Evolutionary conservation across 2,888 invertebrate genomes (phyloP), one percentile per base, ranked within the genome.

Genomic region (Gibbula magus): DNA sequence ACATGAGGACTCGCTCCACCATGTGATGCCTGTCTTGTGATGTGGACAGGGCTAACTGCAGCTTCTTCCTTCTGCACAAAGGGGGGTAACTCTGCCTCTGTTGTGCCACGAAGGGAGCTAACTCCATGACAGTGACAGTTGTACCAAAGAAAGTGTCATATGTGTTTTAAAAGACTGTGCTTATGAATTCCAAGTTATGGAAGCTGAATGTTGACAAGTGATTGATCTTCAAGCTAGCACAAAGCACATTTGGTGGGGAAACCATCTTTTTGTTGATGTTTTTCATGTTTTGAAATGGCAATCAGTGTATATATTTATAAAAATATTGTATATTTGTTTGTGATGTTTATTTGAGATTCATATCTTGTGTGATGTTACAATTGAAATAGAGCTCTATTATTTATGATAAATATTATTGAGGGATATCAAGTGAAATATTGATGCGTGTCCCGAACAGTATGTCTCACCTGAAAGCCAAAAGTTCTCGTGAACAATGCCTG

Each of bases 291-390:
- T 61, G 29, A 61, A 61, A 61, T 61, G 61, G 61, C 61, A 61
- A 61, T 61, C 61, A 61, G 8, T 61, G 61, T 61, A 61, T 29
- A 61, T 61, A 61, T 29, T 5, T 25, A 61, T 29, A 25, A 61
- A 61, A 29, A 61, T 61, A 61, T 61, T 61, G 61, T 61, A 61
- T 61, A 29, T 61, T 29, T 61, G 61, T 61, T 61, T 61, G 29
- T 61, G 61, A 61, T 61, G 61, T 25, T 61, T 61, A 29, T 16
- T 29, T 61, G 61, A 61, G 61, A 61, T 25, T 61, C 22, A 13
- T 29, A 61, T 61, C 16, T n/a, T 29, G 61, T 61, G 61, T 29
- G 25, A 61, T 61, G 61, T 45, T 45, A 1, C 45, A 45, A 10
- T 45, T 45, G 45, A 45, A 45, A 45, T 45, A 45, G 45, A 45